These are phyloP conservation scores for Erannis defoliaria DNA, from an alignment of 2,888 invertebrate genomes.

Conservation along the genomic window DNA sequence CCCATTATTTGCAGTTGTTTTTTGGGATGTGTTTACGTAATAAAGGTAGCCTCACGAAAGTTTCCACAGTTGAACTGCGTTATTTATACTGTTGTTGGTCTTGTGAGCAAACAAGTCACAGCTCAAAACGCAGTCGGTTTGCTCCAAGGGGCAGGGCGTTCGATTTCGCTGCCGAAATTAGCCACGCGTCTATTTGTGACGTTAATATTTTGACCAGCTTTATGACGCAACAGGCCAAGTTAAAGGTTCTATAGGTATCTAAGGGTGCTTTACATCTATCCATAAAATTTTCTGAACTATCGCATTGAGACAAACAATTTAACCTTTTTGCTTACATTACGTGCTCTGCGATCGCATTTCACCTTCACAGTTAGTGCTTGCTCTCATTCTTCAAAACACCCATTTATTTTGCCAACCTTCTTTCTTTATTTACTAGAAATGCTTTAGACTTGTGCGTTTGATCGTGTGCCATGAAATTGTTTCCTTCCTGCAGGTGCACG, in stretches of 20 bases:
- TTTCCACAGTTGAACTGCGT: neutral
- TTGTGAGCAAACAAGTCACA: slow-evolving; percentile 16
- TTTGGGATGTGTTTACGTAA: no score
- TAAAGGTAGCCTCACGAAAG: neutral
- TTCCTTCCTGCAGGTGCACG: slow-evolving; percentile 76
- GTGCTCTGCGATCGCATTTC: neutral
- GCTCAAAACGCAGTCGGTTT: slow-evolving; percentile 7
- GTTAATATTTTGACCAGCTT: slow-evolving; percentile 18
- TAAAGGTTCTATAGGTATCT: neutral
- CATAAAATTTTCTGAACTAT: neutral
- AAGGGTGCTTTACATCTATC: no score
- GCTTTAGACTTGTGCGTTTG: slow-evolving; percentile 37
- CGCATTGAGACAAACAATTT: no score
- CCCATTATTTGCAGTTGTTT: no score
- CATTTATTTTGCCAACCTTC: slow-evolving; percentile 6
- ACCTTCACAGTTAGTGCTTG: neutral
- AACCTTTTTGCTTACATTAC: no score
- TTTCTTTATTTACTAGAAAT: slow-evolving; percentile 17
- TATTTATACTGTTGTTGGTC: neutral
- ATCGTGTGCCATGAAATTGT: slow-evolving; percentile 56
- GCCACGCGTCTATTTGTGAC: slow-evolving; percentile 12
- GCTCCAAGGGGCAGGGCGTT: slow-evolving; percentile 18
- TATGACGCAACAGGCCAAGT: slow-evolving; percentile 12
- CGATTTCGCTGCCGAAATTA: slow-evolving; percentile 13
- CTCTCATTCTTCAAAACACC: neutral